phyloP scores from a whole-genome alignment of 2,113 vertebrate species.

The Aspidoscelis tigris region DNA sequence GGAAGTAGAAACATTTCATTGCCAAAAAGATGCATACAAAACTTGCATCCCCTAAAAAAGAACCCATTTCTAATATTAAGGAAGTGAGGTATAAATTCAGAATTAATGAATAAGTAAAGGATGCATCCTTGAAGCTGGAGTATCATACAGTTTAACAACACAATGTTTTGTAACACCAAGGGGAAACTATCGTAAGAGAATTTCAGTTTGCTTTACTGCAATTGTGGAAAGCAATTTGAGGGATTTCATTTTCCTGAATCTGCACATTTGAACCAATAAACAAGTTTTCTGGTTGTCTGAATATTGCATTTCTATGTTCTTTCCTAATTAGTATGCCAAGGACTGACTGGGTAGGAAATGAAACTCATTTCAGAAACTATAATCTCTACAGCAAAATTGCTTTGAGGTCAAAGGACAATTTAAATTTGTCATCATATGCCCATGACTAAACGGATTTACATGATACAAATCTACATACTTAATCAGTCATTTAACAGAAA shows the following conservation, averaged over 20 bases:
- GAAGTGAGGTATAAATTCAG: background rate
- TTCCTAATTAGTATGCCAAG: conserved; percentile 36
- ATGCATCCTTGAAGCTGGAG: background rate
- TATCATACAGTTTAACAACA: background rate
- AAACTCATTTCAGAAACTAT: conserved; percentile 38
- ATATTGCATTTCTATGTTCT: conserved; percentile 13
- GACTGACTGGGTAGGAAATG: conserved; percentile 13
- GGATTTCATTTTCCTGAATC: background rate
- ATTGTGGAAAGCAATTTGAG: background rate
- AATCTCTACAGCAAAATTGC: conserved; percentile 33
- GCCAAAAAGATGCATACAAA: background rate
- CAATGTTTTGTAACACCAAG: background rate
- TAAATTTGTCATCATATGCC: conserved; percentile 28
- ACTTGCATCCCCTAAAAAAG: background rate
- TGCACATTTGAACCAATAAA: background rate
- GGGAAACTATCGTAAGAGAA: conserved; percentile 15
- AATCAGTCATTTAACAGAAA: conserved; percentile 35
- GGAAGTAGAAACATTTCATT: background rate
- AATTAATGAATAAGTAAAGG: background rate
- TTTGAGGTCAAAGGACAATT: conserved; percentile 33
- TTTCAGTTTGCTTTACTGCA: background rate
- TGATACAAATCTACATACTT: background rate
- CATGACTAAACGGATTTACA: conserved; percentile 33
- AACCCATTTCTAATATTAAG: background rate
- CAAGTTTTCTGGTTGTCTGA: background rate